Evolutionary conservation across 2,113 vertebrate species (phyloP), one percentile per base, ranked within the genome.

Genomic region (Indicator maculatus): DNA sequence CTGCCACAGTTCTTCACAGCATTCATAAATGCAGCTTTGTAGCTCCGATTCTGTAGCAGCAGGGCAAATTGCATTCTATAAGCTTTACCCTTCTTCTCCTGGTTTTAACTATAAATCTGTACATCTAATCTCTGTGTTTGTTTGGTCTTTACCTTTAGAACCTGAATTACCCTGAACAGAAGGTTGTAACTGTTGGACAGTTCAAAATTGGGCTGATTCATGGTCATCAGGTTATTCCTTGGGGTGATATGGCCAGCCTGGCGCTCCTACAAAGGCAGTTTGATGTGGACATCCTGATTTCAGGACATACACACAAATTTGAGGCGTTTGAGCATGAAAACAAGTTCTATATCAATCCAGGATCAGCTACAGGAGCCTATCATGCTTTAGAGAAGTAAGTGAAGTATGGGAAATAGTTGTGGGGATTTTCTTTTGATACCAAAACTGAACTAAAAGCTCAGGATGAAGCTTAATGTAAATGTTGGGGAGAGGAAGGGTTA

Each of bases 311-410:
- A n/a, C 99, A 99, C 95, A 99, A 99, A 97, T 99, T 99, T 58
- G 99, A 99, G 97, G 99, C 99, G 3, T 99, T 99, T 65, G 99
- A 99, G 96, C 99, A 99, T 8, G 99, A 99, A 96, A 99, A 99
- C 97, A 99, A 99, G 97, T 99, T 99, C 98, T 99, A 99, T 94
- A 99, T 99, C 96, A 99, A 99, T 94, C 99, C 99, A 3, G 99
- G 99, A 59, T 99, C 99, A 71, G 99, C 99, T 80, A 99, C 99
- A n/a, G 99, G 99, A 89, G 99, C 99, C 28, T 99, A 99, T 96
- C 99, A 98, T 63, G 98, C 99, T 94, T 98, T 99, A 98, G 99
- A 99, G 97, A 98, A 98, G 99, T 99, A 96, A 97, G 97, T 98
- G n/a, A 70, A 84, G 50, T 8, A 12, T 21, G 80, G 28, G 67